Conservation (phyloP, 2,797 vertebrate genomes). For the Hoplostethus mediterraneus region DNA sequence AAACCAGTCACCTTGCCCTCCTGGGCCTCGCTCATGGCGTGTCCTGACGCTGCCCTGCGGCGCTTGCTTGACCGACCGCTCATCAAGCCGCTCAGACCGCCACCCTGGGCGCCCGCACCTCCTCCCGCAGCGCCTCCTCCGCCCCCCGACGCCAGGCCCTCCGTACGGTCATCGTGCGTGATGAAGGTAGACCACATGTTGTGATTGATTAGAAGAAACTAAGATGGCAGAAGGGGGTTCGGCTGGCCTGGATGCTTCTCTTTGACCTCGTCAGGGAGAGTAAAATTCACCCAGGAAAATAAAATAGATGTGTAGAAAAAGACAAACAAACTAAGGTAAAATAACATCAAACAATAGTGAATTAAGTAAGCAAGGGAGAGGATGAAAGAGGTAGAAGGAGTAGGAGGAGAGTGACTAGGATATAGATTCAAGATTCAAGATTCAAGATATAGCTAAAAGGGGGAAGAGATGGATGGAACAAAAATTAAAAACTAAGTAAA, state of each 20-base stretch:
- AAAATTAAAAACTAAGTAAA: neutral
- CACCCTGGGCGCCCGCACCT: constrained; percentile 48
- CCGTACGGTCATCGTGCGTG: constrained; percentile 81
- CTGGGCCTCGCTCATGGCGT: constrained; percentile 82
- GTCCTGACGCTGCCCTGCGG: constrained; percentile 58
- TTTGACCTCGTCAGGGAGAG: neutral
- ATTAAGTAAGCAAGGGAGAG: neutral
- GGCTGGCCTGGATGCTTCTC: neutral
- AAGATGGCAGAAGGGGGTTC: neutral
- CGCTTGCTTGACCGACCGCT: constrained; percentile 73
- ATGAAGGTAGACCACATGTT: constrained; percentile 91
- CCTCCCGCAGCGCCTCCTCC: constrained; percentile 1
- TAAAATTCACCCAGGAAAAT: neutral
- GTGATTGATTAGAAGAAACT: neutral
- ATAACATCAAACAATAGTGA: neutral
- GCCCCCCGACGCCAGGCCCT: constrained; percentile 31
- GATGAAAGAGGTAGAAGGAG: constrained; percentile 9
- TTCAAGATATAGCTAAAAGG: neutral
- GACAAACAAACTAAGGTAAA: neutral
- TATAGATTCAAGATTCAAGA: too few species aligned
- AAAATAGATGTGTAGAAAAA: neutral
- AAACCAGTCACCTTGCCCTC: constrained; percentile 83
- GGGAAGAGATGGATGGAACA: neutral
- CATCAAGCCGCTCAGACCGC: constrained; percentile 69
- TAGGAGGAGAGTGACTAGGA: neutral